These are phyloP conservation scores for Thumatha senex DNA, from an alignment of 2,888 invertebrate genomes.

Conservation along the genomic window DNA sequence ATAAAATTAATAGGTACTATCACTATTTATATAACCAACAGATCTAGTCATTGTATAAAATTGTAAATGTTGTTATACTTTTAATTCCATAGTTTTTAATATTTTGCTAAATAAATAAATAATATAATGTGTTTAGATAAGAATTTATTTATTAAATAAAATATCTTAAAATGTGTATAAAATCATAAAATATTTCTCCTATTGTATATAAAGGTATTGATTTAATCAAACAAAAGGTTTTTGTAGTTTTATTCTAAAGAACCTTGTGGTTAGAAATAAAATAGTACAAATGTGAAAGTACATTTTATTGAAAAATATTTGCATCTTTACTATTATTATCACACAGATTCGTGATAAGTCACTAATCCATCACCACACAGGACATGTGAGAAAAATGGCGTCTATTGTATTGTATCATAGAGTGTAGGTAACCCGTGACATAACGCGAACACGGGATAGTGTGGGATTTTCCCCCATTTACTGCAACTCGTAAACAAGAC, in stretches of 20 bases:
- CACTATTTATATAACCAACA: too few relatives aligned
- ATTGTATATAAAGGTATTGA: slow-evolving; percentile 42
- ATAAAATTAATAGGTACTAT: too few relatives aligned
- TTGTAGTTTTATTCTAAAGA: slow-evolving; percentile 27
- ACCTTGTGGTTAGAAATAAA: slow-evolving; percentile 23
- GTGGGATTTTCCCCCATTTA: too few relatives aligned
- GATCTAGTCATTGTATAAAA: slow-evolving; percentile 37
- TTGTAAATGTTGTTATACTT: slow-evolving; percentile 38
- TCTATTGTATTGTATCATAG: too few relatives aligned
- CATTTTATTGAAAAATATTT: slow-evolving; percentile 39
- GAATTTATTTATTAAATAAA: slow-evolving; percentile 13
- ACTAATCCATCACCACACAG: too few relatives aligned
- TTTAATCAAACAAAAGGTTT: slow-evolving; percentile 28
- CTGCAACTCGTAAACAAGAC: too few relatives aligned
- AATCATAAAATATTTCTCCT: slow-evolving; percentile 13
- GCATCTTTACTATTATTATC: slow-evolving; percentile 21
- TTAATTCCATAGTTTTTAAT: slow-evolving; percentile 16
- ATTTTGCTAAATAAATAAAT: slow-evolving; percentile 9
- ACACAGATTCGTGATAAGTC: not conserved
- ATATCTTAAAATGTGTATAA: slow-evolving; percentile 20
- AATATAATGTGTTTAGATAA: slow-evolving; percentile 7
- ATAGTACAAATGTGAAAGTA: slow-evolving; percentile 32
- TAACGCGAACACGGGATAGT: too few relatives aligned
- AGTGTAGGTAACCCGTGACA: too few relatives aligned
- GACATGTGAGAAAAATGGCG: too few relatives aligned